Percentiles rank a stretch among this genome's conserved stretches.
Conservation (phyloP, 2,113 vertebrate species). For the Malurus cyaneus region DNA sequence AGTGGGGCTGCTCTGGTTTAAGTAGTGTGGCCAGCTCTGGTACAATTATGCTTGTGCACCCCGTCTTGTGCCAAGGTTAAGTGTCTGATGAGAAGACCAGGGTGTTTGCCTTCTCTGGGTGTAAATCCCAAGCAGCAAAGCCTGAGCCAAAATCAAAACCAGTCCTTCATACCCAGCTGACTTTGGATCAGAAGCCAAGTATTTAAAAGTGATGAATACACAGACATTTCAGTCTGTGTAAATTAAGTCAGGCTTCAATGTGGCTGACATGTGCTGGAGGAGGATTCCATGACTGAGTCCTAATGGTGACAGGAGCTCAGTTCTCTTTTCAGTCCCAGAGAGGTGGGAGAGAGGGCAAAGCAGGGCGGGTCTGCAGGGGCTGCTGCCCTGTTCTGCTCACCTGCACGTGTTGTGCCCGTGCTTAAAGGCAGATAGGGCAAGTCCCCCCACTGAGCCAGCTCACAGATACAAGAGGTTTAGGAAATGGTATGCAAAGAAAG, state of each 20-base stretch:
- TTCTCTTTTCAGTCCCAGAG: not conserved
- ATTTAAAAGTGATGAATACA: not conserved
- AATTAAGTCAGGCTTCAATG: not conserved
- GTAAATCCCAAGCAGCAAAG: not conserved
- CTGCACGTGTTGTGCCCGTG: not conserved
- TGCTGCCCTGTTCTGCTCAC: not conserved
- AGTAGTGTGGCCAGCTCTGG: not conserved
- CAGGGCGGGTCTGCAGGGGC: not conserved
- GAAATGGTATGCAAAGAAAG: not conserved
- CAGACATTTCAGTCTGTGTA: not conserved
- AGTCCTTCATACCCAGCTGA: not conserved
- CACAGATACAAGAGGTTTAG: not conserved
- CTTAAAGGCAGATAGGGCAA: fast-evolving
- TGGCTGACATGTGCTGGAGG: not conserved
- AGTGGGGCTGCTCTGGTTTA: not conserved
- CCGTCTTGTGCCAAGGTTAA: not conserved
- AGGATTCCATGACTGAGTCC: not conserved
- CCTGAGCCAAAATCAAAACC: not conserved
- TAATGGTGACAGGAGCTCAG: not conserved
- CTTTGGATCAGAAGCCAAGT: not conserved
- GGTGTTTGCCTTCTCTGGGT: not conserved
- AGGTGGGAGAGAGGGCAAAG: not conserved
- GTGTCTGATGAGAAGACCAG: not conserved
- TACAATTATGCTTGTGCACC: not conserved
- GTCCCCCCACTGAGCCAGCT: not conserved